A percentile compares a stretch with the other conserved stretches of the same genome.
These are phyloP conservation scores for Folsomia candida DNA, from an alignment of 2,888 invertebrate genomes.

Conservation along the genomic window DNA sequence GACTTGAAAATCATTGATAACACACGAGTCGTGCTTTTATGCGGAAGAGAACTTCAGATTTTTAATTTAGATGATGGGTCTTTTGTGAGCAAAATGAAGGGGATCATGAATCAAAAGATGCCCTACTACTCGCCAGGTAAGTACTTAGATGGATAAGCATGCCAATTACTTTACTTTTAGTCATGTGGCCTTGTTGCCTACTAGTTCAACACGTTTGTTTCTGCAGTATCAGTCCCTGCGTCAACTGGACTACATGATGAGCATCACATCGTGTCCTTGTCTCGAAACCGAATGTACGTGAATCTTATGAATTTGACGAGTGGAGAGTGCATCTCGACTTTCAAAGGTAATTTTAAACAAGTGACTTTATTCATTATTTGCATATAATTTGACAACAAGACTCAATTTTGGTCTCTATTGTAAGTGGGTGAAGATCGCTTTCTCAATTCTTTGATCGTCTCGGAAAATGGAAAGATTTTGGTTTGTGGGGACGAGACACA, in stretches of 20 bases:
- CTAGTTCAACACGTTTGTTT: too few relatives aligned
- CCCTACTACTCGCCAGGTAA: too few relatives aligned
- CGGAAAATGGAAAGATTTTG: constrained; percentile 80
- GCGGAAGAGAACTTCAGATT: constrained; percentile 74
- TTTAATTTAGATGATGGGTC: constrained; percentile 74
- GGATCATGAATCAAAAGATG: constrained; percentile 91
- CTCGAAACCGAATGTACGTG: constrained; percentile 84
- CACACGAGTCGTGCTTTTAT: constrained; percentile 71
- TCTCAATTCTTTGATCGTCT: constrained; percentile 80
- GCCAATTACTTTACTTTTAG: too few relatives aligned
- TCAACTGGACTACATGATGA: constrained; percentile 78
- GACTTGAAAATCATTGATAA: constrained; percentile 70
- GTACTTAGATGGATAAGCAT: too few relatives aligned
- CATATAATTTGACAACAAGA: neutral
- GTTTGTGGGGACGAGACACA: constrained; percentile 91
- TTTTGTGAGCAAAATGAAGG: constrained; percentile 71
- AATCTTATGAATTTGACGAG: constrained; percentile 80
- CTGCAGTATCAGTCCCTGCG: too few relatives aligned
- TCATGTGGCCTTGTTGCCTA: too few relatives aligned
- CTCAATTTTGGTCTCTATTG: constrained; percentile 55
- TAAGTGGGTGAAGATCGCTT: constrained; percentile 82
- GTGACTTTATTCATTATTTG: neutral
- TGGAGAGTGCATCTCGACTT: constrained; percentile 79
- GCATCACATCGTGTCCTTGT: constrained; percentile 75
- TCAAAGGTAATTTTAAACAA: too few relatives aligned